Percentiles rank a stretch among this genome's conserved stretches.
Evolutionary conservation across 2,797 vertebrate species (phyloP).

Genomic region (Pangasius krempfi): DNA sequence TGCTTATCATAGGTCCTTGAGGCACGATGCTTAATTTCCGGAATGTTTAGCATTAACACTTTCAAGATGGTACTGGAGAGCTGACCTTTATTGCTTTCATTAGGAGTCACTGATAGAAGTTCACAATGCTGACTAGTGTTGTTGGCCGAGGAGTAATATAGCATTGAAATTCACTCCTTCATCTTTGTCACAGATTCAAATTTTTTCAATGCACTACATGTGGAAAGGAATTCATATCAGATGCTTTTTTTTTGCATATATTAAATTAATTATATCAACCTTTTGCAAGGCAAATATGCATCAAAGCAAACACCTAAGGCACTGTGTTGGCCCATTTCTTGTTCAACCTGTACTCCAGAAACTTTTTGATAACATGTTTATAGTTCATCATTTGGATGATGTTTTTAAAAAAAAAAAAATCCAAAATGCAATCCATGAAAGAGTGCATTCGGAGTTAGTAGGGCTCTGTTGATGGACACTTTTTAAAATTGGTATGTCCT

Average conservation of each 20-base stretch:
- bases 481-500: too few relatives aligned
- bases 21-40: conserved; percentile 15
- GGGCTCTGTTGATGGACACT: background rate
- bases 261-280: background rate
- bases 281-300: background rate
- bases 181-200: background rate
- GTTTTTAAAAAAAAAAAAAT: background rate
- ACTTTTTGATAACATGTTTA: background rate
- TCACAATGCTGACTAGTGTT: background rate
- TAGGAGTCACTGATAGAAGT: conserved; percentile 14
- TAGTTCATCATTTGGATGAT: background rate
- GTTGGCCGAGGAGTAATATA: background rate
- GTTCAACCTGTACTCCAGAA: background rate
- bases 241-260: background rate
- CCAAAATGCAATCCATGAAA: background rate
- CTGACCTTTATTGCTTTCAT: conserved; percentile 20
- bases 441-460: background rate
- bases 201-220: background rate
- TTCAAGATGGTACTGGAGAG: background rate
- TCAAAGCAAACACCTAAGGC: background rate
- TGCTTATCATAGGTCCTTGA: conserved; percentile 22
- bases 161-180: background rate
- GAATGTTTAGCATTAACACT: conserved; percentile 22
- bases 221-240: background rate
- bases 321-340: background rate